Conservation (phyloP, 2,888 invertebrate genomes). For the Rotaria socialis region DNA sequence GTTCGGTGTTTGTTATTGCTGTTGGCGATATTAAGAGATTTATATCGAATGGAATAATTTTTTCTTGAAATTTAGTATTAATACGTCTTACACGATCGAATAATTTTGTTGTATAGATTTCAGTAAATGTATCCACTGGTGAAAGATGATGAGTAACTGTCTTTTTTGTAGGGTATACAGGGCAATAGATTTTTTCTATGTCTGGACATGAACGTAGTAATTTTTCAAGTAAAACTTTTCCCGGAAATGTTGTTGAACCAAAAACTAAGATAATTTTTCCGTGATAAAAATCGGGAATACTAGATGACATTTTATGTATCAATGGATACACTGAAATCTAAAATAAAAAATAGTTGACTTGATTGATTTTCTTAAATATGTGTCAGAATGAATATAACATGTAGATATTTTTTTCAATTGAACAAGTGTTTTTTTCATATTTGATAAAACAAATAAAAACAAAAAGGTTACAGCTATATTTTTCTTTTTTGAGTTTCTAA, state of each 20-base stretch:
- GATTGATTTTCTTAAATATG: too few species aligned
- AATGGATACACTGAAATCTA: background rate
- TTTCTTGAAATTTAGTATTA: constrained; percentile 53
- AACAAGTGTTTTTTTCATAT: too few species aligned
- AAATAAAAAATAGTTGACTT: background rate
- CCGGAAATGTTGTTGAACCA: constrained; percentile 85
- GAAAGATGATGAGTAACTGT: constrained; percentile 61
- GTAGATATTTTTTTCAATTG: too few species aligned
- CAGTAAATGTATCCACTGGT: constrained; percentile 64
- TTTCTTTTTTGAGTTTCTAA: background rate
- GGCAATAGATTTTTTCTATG: constrained; percentile 71
- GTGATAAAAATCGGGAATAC: constrained; percentile 65
- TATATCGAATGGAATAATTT: constrained; percentile 70
- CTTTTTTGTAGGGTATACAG: constrained; percentile 68
- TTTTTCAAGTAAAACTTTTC: constrained; percentile 82
- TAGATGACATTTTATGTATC: background rate
- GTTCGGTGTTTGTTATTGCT: constrained; percentile 50
- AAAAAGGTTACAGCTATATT: background rate
- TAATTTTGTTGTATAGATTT: constrained; percentile 63
- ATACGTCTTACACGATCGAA: constrained; percentile 44
- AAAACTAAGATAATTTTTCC: constrained; percentile 78
- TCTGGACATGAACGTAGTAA: constrained; percentile 75
- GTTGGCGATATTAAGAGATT: background rate
- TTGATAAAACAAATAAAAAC: too few species aligned
- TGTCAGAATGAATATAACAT: too few species aligned